Conservation (phyloP, 2,888 invertebrate genomes). For the Drosophila fungiperda region DNA sequence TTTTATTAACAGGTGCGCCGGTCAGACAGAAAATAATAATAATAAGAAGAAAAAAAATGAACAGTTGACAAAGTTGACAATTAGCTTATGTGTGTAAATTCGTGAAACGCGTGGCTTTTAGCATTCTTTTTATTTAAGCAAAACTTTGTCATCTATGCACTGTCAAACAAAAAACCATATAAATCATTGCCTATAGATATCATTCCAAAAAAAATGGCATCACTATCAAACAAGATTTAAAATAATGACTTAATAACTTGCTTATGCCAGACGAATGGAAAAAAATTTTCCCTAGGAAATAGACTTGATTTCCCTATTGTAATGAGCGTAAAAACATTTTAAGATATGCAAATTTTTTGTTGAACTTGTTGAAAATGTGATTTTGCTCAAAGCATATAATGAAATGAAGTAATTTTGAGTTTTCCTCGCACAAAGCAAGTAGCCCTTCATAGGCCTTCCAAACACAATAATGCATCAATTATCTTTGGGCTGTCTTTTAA, state of each 20-base stretch:
- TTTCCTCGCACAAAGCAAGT: background rate
- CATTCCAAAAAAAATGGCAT: background rate
- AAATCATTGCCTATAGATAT: background rate
- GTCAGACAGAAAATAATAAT: background rate
- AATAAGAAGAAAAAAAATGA: background rate
- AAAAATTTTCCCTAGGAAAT: background rate
- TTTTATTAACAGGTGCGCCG: constrained; percentile 21
- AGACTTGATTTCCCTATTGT: background rate
- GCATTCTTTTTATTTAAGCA: constrained; percentile 25
- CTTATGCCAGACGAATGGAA: background rate
- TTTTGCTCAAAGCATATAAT: background rate
- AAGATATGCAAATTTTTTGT: no score
- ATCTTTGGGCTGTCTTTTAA: background rate
- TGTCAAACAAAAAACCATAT: background rate
- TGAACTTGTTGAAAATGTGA: background rate
- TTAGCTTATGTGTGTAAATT: constrained; percentile 69
- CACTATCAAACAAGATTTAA: background rate
- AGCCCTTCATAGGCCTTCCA: background rate
- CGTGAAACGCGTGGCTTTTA: constrained; percentile 74
- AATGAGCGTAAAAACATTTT: no score
- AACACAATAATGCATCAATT: background rate
- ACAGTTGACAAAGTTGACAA: constrained; percentile 46
- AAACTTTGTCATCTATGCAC: background rate
- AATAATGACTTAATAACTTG: background rate
- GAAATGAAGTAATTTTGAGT: background rate